Evolutionary conservation across 2,888 invertebrate genomes (phyloP).

Genomic region (Drosophila kuntzei): DNA sequence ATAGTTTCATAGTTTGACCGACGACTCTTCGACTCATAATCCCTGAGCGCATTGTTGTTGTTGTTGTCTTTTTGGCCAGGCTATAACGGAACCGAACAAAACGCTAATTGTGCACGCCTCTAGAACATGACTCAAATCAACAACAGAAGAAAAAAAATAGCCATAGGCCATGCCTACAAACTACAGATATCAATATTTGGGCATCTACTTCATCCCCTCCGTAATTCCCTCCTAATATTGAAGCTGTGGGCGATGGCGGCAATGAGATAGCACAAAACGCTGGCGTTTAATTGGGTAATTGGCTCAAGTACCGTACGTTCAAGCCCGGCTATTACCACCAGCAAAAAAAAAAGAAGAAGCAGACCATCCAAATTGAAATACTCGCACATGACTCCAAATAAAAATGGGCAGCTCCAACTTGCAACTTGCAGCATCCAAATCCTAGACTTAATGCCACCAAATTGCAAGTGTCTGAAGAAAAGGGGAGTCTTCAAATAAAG

Average conservation of each 20-base stretch:
- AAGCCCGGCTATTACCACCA: slow-evolving; percentile 56
- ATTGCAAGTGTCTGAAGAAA: slow-evolving; percentile 65
- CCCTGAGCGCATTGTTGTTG: slow-evolving; percentile 66
- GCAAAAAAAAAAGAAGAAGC: slow-evolving; percentile 5
- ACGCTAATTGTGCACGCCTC: slow-evolving; percentile 80
- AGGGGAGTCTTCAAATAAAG: background rate
- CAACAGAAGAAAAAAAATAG: slow-evolving; percentile 62
- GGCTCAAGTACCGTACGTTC: slow-evolving; percentile 79
- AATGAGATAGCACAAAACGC: slow-evolving; percentile 79
- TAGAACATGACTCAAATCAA: slow-evolving; percentile 79
- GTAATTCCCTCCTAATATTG: background rate
- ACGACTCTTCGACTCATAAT: slow-evolving; percentile 55
- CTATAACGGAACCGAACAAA: slow-evolving; percentile 75
- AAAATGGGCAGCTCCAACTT: slow-evolving; percentile 26
- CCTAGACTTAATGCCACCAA: slow-evolving; percentile 61
- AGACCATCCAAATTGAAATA: slow-evolving; percentile 69
- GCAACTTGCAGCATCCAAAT: too few relatives aligned
- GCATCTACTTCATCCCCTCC: slow-evolving; percentile 50
- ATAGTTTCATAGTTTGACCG: slow-evolving; percentile 56
- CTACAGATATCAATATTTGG: slow-evolving; percentile 75
- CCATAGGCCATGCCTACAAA: slow-evolving; percentile 53
- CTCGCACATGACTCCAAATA: slow-evolving; percentile 64
- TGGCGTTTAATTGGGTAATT: slow-evolving; percentile 81
- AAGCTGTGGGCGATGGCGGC: slow-evolving; percentile 53
- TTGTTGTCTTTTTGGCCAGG: slow-evolving; percentile 34